A percentile compares a stretch with the other conserved stretches of the same genome.
Evolutionary conservation across 2,797 vertebrate genomes (phyloP).

Genomic region (Centropyge bicolor): DNA sequence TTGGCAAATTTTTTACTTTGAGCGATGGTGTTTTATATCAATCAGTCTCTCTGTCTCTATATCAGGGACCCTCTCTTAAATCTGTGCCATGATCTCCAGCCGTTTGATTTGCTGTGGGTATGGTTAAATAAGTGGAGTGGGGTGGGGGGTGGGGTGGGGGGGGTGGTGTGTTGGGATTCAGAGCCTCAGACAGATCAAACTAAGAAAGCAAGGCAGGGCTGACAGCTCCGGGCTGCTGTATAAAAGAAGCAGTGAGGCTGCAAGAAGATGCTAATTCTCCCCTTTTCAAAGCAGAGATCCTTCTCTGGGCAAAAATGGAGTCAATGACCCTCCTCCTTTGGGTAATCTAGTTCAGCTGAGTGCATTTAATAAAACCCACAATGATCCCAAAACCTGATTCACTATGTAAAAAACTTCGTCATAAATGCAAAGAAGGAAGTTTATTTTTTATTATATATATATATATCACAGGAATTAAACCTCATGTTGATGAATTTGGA

Average conservation of each 20-base stretch:
- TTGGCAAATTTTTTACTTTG: constrained; percentile 48
- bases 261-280: constrained; percentile 75
- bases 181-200: constrained; percentile 70
- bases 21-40: constrained; percentile 48
- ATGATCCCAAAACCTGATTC: constrained; percentile 15
- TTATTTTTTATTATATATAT: not conserved
- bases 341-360: constrained; percentile 40
- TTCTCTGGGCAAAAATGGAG: constrained; percentile 48
- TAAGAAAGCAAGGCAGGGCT: constrained; percentile 55
- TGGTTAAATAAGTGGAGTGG: constrained; percentile 38
- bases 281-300: constrained; percentile 64
- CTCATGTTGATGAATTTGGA: constrained; percentile 1
- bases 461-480: not conserved
- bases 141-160: not conserved
- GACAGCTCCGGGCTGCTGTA: constrained; percentile 68
- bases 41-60: constrained; percentile 46
- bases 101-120: constrained; percentile 44
- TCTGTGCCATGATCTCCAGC: constrained; percentile 51
- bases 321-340: constrained; percentile 22
- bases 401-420: not conserved
- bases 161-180: constrained; percentile 47
- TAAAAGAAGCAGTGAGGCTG: constrained; percentile 79
- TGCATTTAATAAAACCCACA: constrained; percentile 31
- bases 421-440: not conserved
- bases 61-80: constrained; percentile 32